Evolutionary conservation across 1,140 invertebrate species (phyloP).

Genomic region (Heterodera schachtii): DNA sequence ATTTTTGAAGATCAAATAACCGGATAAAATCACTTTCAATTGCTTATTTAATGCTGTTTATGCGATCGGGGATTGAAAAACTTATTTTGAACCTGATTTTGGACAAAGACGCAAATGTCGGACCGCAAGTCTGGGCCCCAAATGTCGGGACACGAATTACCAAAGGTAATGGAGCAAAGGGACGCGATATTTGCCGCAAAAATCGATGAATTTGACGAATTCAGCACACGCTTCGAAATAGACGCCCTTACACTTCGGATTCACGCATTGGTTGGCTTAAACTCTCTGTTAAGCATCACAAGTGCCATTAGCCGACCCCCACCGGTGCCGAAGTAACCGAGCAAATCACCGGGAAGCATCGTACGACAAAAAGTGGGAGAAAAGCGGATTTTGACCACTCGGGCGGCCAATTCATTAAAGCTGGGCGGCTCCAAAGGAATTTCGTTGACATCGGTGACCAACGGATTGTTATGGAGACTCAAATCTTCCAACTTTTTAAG

Average conservation of each 20-base stretch:
- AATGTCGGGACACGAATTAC: no score
- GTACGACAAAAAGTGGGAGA: conserved; percentile 67
- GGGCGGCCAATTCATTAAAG: conserved; percentile 83
- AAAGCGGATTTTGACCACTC: conserved; percentile 66
- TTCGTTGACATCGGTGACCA: conserved; percentile 84
- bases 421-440: conserved; percentile 87
- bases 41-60: no score
- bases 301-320: no score
- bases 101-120: no score
- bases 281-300: not conserved
- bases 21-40: no score
- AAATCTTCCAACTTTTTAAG: conserved; percentile 83
- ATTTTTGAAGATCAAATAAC: no score
- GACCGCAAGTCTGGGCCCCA: no score
- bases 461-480: conserved; percentile 89
- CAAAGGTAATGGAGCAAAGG: conserved; percentile 93
- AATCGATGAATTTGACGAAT: conserved; percentile 97
- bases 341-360: conserved; percentile 77
- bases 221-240: conserved; percentile 94
- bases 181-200: conserved; percentile 96
- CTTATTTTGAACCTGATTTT: no score
- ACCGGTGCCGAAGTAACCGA: conserved; percentile 75
- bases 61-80: no score
- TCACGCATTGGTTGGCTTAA: conserved; percentile 87
- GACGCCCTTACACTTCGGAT: conserved; percentile 93